Conservation (phyloP, 2,113 vertebrate species). For the Psittacus erithacus region DNA sequence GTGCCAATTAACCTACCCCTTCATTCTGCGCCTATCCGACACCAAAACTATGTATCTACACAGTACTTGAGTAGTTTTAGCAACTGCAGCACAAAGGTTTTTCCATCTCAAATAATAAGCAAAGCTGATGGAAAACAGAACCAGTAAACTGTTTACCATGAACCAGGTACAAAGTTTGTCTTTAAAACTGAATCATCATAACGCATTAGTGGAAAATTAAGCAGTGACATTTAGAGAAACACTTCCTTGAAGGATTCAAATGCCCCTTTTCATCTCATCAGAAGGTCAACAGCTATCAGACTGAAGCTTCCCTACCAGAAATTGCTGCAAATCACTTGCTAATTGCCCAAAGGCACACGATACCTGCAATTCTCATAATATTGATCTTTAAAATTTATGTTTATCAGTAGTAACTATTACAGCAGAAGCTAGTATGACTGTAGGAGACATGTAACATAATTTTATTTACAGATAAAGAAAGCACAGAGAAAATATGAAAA, state of each 20-base stretch:
- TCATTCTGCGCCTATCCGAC: not conserved
- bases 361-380: not conserved
- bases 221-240: not conserved
- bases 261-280: not conserved
- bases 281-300: not conserved
- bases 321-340: not conserved
- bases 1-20: not conserved
- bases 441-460: not conserved
- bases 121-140: not conserved
- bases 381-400: not conserved
- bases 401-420: not conserved
- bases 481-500: not conserved
- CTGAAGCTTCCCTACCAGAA: not conserved
- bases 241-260: not conserved
- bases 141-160: not conserved
- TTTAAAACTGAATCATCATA: not conserved
- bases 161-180: not conserved
- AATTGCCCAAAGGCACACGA: not conserved
- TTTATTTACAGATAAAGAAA: not conserved
- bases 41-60: not conserved
- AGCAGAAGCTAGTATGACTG: not conserved
- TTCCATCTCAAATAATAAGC: not conserved
- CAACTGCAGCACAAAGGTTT: not conserved
- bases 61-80: not conserved
- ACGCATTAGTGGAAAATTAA: not conserved